Percentiles rank a stretch among this genome's conserved stretches.
Conservation (phyloP, 2,888 invertebrate species). For the Clistopyga incitator region DNA sequence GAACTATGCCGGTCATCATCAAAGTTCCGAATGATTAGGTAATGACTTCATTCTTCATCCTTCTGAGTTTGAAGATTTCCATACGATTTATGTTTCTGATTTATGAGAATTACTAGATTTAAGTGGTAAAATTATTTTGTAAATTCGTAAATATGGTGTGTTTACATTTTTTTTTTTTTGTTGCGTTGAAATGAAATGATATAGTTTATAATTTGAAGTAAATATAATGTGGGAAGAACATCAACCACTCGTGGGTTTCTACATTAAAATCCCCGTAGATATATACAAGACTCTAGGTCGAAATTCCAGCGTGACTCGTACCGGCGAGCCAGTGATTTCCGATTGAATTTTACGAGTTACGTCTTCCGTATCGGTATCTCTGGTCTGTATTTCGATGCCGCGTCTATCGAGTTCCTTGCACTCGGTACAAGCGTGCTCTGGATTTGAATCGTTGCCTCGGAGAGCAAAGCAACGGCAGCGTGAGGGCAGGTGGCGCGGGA, state of each 20-base stretch:
- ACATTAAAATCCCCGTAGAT: not conserved
- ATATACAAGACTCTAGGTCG: constrained; percentile 27
- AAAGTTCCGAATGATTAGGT: not conserved
- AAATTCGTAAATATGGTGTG: too few species aligned
- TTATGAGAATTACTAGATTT: too few species aligned
- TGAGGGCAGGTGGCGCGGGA: constrained; percentile 51
- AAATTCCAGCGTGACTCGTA: constrained; percentile 40
- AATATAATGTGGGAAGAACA: not conserved
- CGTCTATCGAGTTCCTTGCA: constrained; percentile 52
- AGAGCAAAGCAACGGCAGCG: constrained; percentile 4
- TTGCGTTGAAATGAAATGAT: too few species aligned
- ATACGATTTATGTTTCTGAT: too few species aligned
- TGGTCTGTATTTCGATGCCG: constrained; percentile 42
- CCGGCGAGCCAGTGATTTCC: constrained; percentile 45
- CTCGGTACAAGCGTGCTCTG: constrained; percentile 45
- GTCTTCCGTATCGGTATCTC: constrained; percentile 45
- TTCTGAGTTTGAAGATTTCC: too few species aligned
- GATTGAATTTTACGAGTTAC: constrained; percentile 51
- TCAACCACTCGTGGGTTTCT: constrained; percentile 4
- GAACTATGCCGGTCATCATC: not conserved
- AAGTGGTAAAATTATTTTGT: too few species aligned
- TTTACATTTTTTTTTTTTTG: too few species aligned
- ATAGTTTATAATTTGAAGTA: too few species aligned
- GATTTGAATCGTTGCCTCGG: constrained; percentile 34
- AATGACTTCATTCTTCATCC: not conserved